Conservation (phyloP, 2,797 vertebrate species). For the Euthynnus affinis region DNA sequence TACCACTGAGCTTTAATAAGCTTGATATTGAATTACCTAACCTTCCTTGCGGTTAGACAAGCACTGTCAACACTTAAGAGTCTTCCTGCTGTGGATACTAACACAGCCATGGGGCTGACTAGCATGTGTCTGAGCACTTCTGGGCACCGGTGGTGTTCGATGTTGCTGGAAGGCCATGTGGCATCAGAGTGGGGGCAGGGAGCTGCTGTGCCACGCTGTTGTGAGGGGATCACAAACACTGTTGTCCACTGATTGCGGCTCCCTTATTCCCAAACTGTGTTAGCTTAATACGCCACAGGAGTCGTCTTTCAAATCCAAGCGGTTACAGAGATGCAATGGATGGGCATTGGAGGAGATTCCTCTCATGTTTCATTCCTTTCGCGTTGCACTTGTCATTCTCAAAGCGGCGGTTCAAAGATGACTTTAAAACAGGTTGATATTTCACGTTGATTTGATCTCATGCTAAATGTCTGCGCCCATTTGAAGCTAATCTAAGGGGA, state of each 20-base stretch:
- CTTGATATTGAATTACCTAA: constrained; percentile 42
- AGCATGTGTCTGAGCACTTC: constrained; percentile 42
- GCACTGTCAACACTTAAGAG: constrained; percentile 47
- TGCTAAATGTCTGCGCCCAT: constrained; percentile 50
- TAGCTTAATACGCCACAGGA: constrained; percentile 63
- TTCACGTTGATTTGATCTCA: constrained; percentile 68
- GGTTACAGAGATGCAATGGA: constrained; percentile 31
- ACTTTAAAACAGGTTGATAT: constrained; percentile 59
- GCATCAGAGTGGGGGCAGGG: constrained; percentile 32
- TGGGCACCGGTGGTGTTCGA: constrained; percentile 21
- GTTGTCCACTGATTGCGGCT: constrained; percentile 49
- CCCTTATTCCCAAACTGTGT: constrained; percentile 75
- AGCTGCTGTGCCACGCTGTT: constrained; percentile 42
- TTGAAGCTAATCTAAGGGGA: constrained; percentile 44
- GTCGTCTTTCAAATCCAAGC: constrained; percentile 60
- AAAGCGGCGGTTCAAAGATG: constrained; percentile 35
- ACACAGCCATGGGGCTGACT: constrained; percentile 53
- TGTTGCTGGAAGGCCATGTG: constrained; percentile 24
- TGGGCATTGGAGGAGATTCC: constrained; percentile 25
- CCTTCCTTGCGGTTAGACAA: constrained; percentile 30
- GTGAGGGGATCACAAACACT: constrained; percentile 42
- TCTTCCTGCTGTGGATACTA: constrained; percentile 55
- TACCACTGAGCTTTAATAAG: constrained; percentile 31
- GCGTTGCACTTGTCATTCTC: constrained; percentile 2
- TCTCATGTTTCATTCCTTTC: constrained; percentile 57